phyloP scores from a whole-genome alignment of 53 echinoderm and acorn worm genomes.

The Echinometra lucunter region DNA sequence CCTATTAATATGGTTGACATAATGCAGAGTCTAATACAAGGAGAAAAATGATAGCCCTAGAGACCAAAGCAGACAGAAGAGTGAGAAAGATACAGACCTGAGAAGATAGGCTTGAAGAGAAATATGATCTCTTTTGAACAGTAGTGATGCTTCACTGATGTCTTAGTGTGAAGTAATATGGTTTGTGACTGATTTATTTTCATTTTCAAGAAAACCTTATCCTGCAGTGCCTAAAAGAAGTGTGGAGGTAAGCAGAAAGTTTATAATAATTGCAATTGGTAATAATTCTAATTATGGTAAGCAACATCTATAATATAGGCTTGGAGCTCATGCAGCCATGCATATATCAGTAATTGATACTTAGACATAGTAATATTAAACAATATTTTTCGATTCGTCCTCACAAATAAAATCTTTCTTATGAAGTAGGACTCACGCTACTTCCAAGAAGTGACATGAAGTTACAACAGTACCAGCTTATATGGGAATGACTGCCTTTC shows the following conservation, averaged over 20 bases:
- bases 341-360: background rate
- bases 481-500: slow-evolving; percentile 29
- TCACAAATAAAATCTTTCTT: slow-evolving; percentile 10
- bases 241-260: background rate
- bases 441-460: background rate
- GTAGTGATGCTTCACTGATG: slow-evolving; percentile 4
- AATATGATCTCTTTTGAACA: background rate
- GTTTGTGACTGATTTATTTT: background rate
- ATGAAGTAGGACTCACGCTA: background rate
- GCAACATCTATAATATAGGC: background rate
- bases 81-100: background rate
- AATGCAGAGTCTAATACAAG: slow-evolving; percentile 16
- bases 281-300: no score
- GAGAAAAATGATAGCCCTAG: background rate
- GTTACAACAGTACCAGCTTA: slow-evolving; percentile 6
- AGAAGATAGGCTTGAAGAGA: background rate
- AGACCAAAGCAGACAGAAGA: background rate
- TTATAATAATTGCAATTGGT: no score
- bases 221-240: background rate
- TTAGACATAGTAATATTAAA: background rate
- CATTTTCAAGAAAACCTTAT: background rate
- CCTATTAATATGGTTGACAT: slow-evolving; percentile 51
- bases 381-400: background rate
- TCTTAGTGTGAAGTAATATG: background rate
- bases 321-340: background rate